Conservation (phyloP, 1,140 invertebrate species). For the Hydropsyche tenuis region DNA sequence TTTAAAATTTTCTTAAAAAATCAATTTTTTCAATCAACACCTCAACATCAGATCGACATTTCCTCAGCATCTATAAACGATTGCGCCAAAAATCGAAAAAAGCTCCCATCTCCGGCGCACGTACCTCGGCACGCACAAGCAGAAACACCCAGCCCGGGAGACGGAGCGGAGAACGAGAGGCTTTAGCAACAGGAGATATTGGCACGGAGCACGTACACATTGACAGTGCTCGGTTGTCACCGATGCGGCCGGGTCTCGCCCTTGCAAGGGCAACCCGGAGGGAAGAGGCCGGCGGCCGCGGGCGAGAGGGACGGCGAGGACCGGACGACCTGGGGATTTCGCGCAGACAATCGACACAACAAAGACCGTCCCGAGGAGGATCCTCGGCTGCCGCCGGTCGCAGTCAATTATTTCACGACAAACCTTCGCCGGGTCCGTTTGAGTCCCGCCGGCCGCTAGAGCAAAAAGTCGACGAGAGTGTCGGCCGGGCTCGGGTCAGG, state of each 20-base stretch:
- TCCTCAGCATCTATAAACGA: too few relatives aligned
- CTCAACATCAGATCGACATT: too few relatives aligned
- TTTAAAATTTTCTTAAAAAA: too few relatives aligned
- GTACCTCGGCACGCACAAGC: too few relatives aligned
- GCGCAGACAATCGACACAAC: constrained; percentile 50
- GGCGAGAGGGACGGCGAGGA: constrained; percentile 17
- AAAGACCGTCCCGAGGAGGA: constrained; percentile 40
- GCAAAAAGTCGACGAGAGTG: constrained; percentile 1
- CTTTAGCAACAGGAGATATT: too few relatives aligned
- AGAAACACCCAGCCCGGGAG: too few relatives aligned
- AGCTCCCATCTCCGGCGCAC: too few relatives aligned
- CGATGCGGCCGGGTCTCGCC: constrained; percentile 21
- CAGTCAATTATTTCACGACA: constrained; percentile 41
- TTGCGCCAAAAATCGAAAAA: too few relatives aligned
- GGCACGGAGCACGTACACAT: constrained; percentile 10
- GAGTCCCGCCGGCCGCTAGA: not conserved
- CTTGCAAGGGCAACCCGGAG: constrained; percentile 34
- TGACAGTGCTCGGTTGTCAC: constrained; percentile 19
- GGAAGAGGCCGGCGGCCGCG: not conserved
- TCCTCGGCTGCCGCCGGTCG: not conserved
- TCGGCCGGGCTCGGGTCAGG: too few relatives aligned
- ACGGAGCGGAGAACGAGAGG: not conserved
- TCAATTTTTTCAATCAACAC: too few relatives aligned
- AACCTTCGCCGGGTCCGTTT: not conserved
- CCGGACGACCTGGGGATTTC: constrained; percentile 44